phyloP scores from a whole-genome alignment of 1,140 invertebrate genomes.

The Chironomus striatipennis region DNA sequence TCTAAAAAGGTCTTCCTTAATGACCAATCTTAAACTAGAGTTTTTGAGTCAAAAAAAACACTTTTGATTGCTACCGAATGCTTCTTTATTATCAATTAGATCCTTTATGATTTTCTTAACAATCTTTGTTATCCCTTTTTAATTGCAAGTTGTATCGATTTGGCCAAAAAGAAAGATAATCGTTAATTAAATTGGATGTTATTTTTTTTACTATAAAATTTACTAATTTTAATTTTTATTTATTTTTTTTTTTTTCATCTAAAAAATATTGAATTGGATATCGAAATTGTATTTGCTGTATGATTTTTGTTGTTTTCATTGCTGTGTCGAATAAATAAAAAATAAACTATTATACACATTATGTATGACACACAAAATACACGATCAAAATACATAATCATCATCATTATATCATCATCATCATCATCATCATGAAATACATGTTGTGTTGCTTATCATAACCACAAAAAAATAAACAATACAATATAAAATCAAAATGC shows the following conservation, averaged over 20 bases:
- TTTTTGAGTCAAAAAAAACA: no score
- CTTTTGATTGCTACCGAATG: no score
- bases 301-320: not conserved
- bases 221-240: not conserved
- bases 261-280: no score
- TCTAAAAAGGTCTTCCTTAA: no score
- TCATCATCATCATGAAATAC: slow-evolving; percentile 2
- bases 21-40: no score
- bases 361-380: not conserved
- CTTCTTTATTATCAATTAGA: no score
- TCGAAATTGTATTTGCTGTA: not conserved
- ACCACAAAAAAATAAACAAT: not conserved
- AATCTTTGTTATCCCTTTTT: no score
- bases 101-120: no score
- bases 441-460: not conserved
- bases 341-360: not conserved
- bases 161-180: no score
- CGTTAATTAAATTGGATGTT: no score
- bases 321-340: not conserved
- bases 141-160: no score
- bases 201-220: no score
- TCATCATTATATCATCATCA: not conserved
- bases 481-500: slow-evolving; percentile 18
- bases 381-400: not conserved
- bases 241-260: not conserved